phyloP scores from a whole-genome alignment of 2,797 vertebrate species.

The Vipera ursinii region DNA sequence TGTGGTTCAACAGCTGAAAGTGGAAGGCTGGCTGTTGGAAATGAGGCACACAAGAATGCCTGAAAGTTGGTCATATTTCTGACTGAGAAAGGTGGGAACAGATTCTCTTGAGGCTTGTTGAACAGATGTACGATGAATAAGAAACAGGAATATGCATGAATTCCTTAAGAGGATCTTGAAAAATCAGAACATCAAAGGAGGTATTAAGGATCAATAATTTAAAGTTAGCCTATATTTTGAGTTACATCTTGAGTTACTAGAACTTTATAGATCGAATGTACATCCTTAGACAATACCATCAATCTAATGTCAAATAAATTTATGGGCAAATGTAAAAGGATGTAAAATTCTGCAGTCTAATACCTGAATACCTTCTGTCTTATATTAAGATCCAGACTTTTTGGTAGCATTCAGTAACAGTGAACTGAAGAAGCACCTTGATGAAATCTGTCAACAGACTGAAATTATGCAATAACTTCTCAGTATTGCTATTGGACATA shows the following conservation, averaged over 20 bases:
- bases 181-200: not conserved
- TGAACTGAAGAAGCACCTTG: slow-evolving; percentile 59
- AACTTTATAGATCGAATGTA: not conserved
- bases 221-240: not conserved
- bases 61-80: not conserved
- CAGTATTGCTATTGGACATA: slow-evolving; percentile 41
- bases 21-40: not conserved
- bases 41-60: not conserved
- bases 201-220: not conserved
- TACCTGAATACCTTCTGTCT: not conserved
- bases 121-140: not conserved
- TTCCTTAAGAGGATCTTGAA: not conserved
- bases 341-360: not conserved
- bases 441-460: slow-evolving; percentile 63
- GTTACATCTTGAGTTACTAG: not conserved
- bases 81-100: not conserved
- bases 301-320: not conserved
- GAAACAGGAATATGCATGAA: not conserved
- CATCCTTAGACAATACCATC: not conserved
- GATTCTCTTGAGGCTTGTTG: not conserved
- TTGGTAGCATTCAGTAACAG: slow-evolving; percentile 55
- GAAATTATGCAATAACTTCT: slow-evolving; percentile 69
- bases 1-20: not conserved
- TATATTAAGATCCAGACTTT: slow-evolving; percentile 64
- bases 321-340: not conserved